A percentile compares a stretch with the other conserved stretches of the same genome.
These are phyloP conservation scores for Pyrocephalus nanus DNA, from an alignment of 2,797 vertebrate genomes.

Conservation along the genomic window DNA sequence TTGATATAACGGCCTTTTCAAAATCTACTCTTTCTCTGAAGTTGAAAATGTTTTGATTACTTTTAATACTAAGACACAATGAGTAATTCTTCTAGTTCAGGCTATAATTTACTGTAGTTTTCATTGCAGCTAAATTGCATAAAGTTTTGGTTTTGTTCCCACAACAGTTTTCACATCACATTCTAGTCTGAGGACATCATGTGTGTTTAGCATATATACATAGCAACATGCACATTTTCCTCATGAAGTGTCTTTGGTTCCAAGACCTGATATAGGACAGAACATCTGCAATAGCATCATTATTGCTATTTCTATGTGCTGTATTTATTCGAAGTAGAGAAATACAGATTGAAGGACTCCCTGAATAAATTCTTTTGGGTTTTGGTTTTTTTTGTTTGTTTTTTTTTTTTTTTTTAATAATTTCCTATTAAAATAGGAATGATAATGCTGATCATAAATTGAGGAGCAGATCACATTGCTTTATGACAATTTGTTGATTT, in stretches of 20 bases:
- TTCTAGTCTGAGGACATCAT: conserved; percentile 2
- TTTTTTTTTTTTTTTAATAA: background rate
- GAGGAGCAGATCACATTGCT: background rate
- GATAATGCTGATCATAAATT: background rate
- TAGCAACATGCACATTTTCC: background rate
- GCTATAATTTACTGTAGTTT: background rate
- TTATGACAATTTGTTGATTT: background rate
- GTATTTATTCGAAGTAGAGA: background rate
- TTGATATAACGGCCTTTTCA: background rate
- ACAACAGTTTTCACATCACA: background rate
- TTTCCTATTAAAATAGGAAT: background rate
- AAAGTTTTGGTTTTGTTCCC: conserved; percentile 21
- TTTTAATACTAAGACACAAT: background rate
- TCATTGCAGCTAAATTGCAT: conserved; percentile 2
- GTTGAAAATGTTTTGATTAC: background rate
- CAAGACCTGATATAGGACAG: background rate
- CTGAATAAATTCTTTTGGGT: background rate
- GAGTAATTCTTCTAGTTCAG: background rate
- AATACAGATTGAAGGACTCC: background rate
- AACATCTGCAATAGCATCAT: background rate
- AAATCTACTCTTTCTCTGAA: background rate
- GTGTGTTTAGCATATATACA: background rate
- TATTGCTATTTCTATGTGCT: background rate
- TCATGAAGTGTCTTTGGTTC: background rate
- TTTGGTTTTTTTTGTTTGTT: no score